Conservation (phyloP, 2,797 vertebrate species). For the Oceanodroma leucorhoa region DNA sequence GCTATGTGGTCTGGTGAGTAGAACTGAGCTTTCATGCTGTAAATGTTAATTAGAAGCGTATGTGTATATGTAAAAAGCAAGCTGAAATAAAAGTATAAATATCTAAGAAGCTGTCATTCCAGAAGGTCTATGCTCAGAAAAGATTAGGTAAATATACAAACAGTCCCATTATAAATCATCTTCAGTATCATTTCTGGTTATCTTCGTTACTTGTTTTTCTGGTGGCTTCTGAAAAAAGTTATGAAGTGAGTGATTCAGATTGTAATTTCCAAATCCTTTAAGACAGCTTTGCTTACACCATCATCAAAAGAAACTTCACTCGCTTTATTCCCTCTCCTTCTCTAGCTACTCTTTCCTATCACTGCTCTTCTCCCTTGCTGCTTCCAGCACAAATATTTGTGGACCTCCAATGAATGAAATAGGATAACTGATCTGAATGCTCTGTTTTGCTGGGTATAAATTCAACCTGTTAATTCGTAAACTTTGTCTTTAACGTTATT, state of each 20-base stretch:
- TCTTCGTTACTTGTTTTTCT: background rate
- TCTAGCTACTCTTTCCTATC: background rate
- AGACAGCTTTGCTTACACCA: background rate
- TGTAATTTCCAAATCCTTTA: background rate
- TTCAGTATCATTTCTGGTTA: background rate
- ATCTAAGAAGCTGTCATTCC: conserved; percentile 57
- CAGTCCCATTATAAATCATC: conserved; percentile 3
- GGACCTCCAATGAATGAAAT: background rate
- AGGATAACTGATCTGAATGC: background rate
- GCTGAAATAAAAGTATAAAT: conserved; percentile 61
- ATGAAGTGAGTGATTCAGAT: background rate
- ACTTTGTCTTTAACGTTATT: background rate
- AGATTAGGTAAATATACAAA: conserved; percentile 55
- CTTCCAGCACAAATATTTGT: rapidly evolving
- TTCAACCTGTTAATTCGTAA: background rate
- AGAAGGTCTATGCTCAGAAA: conserved; percentile 57
- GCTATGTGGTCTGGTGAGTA: conserved; percentile 8
- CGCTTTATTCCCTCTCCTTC: background rate
- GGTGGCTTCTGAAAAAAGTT: background rate
- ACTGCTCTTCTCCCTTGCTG: background rate
- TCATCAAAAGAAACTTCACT: background rate
- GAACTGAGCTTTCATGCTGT: background rate
- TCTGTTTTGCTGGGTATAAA: background rate
- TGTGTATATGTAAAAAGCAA: conserved; percentile 45
- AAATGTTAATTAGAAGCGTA: conserved; percentile 61